Evolutionary conservation across 2,888 invertebrate genomes (phyloP), one percentile per base, ranked within the genome.

Genomic region (Agriopis leucophaearia): DNA sequence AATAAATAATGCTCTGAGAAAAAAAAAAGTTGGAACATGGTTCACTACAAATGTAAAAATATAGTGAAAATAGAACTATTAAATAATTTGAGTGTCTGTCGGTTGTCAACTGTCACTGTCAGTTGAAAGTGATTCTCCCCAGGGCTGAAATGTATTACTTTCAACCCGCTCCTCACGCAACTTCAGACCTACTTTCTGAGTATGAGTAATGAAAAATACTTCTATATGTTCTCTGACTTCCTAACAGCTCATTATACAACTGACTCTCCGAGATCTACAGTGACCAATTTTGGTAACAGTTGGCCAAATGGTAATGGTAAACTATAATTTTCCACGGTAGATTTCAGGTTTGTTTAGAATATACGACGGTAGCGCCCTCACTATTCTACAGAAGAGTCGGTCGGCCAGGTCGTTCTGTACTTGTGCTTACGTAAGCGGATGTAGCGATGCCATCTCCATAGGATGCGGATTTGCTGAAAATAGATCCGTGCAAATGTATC

Each of bases 361-460:
- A 18, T 55, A 27, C 55, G n/a, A 8, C 4, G n/a, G 55, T 27
- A 12, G 55, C 55, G 10, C 55, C 18, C 3, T 18, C 4, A 5
- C 12, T 2, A 4, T 13, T 27, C 9, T 13, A 13, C 13, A 44
- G 13, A 36, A 4, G 16, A 38, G 16, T 54, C 38, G 27, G 52
- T 15, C 38, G 35, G 36, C 40, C 40, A 12, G 36, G 10, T 27
- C 9, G 18, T 10, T 13, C n/a, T 15, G 52, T 52, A 42, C 12
- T 51, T 56, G 13, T 27, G 64, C 51, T 45, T 52, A 44, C 52
- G 61, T 57, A 61, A 62, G 57, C 44, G 36, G 44, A 55, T 55
- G 42, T 42, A 55, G 55, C 18, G 13, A 18, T 54, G 42, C 42
- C 18, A 13, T 54, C 18, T 55, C 38, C 16, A 0, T 13, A 10